Conservation (phyloP, 2,888 invertebrate species). For the Drosophila paramelanica region DNA sequence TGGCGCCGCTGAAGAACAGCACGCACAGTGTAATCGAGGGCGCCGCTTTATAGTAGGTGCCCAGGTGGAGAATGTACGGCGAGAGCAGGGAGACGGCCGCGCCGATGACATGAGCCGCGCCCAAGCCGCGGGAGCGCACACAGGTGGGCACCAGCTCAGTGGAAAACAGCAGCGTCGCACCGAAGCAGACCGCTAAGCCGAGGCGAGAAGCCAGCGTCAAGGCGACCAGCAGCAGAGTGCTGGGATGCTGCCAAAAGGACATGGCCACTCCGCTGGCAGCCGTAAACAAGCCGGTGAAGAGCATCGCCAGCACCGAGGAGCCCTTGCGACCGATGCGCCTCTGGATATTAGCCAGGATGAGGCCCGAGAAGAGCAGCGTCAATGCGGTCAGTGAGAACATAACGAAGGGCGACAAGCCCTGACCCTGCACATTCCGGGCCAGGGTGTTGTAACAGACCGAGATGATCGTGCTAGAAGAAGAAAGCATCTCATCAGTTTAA, state of each 20-base stretch:
- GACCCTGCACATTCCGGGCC: constrained; percentile 86
- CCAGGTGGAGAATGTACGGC: constrained; percentile 86
- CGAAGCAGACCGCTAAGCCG: constrained; percentile 87
- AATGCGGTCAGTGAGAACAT: constrained; percentile 86
- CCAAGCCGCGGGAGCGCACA: constrained; percentile 87
- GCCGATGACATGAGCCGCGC: constrained; percentile 87
- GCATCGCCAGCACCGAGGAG: constrained; percentile 85
- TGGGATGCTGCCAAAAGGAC: constrained; percentile 67
- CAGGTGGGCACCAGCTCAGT: constrained; percentile 88
- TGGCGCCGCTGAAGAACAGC: constrained; percentile 85
- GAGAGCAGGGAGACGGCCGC: constrained; percentile 87
- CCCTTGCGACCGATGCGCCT: constrained; percentile 85
- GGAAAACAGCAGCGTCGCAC: constrained; percentile 87
- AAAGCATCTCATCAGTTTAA: neutral
- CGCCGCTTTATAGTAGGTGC: constrained; percentile 82
- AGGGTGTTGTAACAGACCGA: constrained; percentile 87
- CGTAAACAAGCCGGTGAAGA: constrained; percentile 86
- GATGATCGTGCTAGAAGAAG: constrained; percentile 85
- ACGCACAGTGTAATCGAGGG: constrained; percentile 86
- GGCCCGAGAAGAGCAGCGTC: constrained; percentile 86
- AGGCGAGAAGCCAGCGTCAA: constrained; percentile 86
- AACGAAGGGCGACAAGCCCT: constrained; percentile 86
- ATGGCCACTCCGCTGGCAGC: constrained; percentile 85
- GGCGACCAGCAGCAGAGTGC: constrained; percentile 81
- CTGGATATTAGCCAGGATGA: constrained; percentile 71